Percentiles rank a stretch among this genome's conserved stretches.
These are phyloP conservation scores for Hirtodrosophila histrioides DNA, from an alignment of 2,888 invertebrate genomes.

Conservation along the genomic window DNA sequence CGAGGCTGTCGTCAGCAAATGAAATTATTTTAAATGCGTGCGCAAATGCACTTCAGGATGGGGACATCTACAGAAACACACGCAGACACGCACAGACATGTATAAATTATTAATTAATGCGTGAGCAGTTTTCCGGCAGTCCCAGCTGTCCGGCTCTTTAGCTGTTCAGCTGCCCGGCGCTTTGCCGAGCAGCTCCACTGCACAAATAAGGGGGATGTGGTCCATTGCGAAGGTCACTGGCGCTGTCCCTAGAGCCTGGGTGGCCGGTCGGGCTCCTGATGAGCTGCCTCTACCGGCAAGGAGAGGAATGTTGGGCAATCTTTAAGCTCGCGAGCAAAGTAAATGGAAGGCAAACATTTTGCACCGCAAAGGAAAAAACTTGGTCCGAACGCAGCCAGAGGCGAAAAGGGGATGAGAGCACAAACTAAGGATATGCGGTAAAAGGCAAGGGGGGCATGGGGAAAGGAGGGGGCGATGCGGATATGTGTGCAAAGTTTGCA, in stretches of 20 bases:
- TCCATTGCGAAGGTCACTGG: slow-evolving; percentile 48
- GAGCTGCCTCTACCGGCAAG: no score
- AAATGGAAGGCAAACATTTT: slow-evolving; percentile 76
- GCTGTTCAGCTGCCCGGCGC: neutral
- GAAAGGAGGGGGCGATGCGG: slow-evolving; percentile 9
- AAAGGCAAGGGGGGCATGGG: neutral
- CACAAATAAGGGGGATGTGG: slow-evolving; percentile 31
- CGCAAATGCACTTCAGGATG: slow-evolving; percentile 63
- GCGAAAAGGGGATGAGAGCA: slow-evolving; percentile 7
- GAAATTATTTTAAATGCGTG: slow-evolving; percentile 71
- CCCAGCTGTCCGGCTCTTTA: slow-evolving; percentile 30
- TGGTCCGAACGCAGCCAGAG: slow-evolving; percentile 33
- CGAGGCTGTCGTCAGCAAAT: slow-evolving; percentile 45
- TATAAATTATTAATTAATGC: slow-evolving; percentile 76
- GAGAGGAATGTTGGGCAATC: slow-evolving; percentile 36
- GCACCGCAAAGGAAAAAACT: slow-evolving; percentile 60
- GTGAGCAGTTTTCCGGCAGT: slow-evolving; percentile 59
- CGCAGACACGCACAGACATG: slow-evolving; percentile 10
- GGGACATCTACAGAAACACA: slow-evolving; percentile 14
- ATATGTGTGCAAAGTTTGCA: slow-evolving; percentile 60
- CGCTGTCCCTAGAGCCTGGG: slow-evolving; percentile 16
- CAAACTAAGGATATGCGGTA: neutral
- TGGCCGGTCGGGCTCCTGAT: neutral
- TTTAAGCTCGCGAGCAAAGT: slow-evolving; percentile 61
- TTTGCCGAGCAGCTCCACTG: slow-evolving; percentile 27